Base-by-base conservation (phyloP, 2,113 vertebrate species). In the Hyla sarda region DNA sequence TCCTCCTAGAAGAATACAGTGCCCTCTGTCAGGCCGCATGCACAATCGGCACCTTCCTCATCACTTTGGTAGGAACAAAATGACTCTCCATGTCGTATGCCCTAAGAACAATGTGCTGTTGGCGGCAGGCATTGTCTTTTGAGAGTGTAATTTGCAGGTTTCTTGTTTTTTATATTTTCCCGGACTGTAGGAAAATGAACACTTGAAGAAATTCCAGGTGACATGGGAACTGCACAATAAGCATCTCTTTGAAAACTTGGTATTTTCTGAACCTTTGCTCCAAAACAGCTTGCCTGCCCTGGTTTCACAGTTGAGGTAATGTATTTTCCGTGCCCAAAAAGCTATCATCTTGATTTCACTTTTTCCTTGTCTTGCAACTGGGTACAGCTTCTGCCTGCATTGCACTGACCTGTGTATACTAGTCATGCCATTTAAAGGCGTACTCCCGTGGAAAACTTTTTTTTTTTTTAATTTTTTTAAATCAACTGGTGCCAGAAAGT, bases 221-320 rank as follows among this genome's bases (percentile, higher is more conserved):
- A 99, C 98, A 0, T 99, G 98, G 98, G 97, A 98, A 92, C 93
- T 99, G 90, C 98, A 99, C 91, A 99, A 99, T 91, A 99, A 99
- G 90, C 98, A 99, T 93, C 96, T 99, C 88, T 99, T 99, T 93
- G 96, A 99, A 93, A 98, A 96, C 88, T 92, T 99, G 90, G 97
- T 99, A n/a, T 99, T 98, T 93, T 98, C 97, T 45, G 98, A 99
- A 91, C 96, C 97, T 5, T 95, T 98, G 85, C 92, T 99, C 87
- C 97, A 98, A 93, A 97, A 95, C 92, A 97, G 93, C 91, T 93
- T 99, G 92, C 97, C 98, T 34, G 93, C 96, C 0, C 89, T 99
- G 88, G 95, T 98, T 90, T 95, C 97, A 85, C 97, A 98, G 91
- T 94, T 99, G 89, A 97, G 95, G 98, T 99, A 96, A 50, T 50